A percentile compares a stretch with the other conserved stretches of the same genome.
Conservation (phyloP, 35 echinoderm and acorn worm genomes). For the Strongylocentrotus purpuratus region DNA sequence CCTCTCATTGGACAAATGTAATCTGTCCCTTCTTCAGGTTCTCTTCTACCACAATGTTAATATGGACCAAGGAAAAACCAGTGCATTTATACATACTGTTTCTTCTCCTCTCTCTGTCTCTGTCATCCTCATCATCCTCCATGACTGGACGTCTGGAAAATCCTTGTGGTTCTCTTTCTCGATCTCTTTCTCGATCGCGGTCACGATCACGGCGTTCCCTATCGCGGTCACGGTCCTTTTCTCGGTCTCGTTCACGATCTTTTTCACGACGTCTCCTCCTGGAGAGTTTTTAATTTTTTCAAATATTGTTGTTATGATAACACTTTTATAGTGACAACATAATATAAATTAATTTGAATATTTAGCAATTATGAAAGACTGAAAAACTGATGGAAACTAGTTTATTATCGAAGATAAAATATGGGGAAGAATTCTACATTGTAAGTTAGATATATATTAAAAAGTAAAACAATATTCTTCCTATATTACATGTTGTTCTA, state of each 20-base stretch:
- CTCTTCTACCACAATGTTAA: not conserved
- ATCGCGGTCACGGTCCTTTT: slow-evolving; percentile 53
- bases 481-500: too few species aligned
- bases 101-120: slow-evolving; percentile 83
- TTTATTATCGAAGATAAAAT: too few species aligned
- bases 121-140: slow-evolving; percentile 93
- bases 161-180: slow-evolving; percentile 72
- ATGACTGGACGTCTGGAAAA: slow-evolving; percentile 88
- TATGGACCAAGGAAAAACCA: not conserved
- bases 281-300: not conserved
- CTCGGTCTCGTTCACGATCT: slow-evolving; percentile 51
- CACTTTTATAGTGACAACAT: too few species aligned
- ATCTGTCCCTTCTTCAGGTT: too few species aligned
- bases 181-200: slow-evolving; percentile 75
- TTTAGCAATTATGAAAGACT: too few species aligned
- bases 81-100: slow-evolving; percentile 13
- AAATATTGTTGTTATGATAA: not conserved
- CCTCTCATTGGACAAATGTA: too few species aligned
- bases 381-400: too few species aligned
- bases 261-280: slow-evolving; percentile 22
- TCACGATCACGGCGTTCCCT: slow-evolving; percentile 66
- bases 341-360: too few species aligned
- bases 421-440: too few species aligned
- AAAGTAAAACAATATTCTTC: too few species aligned
- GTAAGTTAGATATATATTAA: too few species aligned